Conservation (phyloP, 1,140 invertebrate genomes). For the Diorhabda sublineata region DNA sequence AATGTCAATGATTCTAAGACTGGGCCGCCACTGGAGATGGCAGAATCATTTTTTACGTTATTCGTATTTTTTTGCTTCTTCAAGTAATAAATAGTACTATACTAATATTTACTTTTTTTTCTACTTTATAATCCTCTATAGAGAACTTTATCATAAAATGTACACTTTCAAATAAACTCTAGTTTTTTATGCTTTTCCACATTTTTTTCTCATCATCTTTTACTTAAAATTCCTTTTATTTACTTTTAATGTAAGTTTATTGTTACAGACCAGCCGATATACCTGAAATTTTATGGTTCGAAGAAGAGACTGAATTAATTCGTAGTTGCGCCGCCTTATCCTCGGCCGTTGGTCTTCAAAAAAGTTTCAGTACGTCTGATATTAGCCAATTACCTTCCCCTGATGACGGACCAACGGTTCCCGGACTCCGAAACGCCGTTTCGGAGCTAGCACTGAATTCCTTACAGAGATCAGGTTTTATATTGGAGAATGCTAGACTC, state of each 20-base stretch:
- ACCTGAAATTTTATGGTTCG: conserved; percentile 64
- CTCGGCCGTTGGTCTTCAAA: conserved; percentile 71
- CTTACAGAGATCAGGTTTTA: conserved; percentile 55
- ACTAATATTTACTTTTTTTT: too few species aligned
- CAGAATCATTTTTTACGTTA: too few species aligned
- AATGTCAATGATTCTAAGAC: too few species aligned
- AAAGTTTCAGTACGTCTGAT: conserved; percentile 77
- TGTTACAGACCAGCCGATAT: conserved; percentile 55
- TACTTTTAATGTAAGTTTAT: background rate
- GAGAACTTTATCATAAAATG: background rate
- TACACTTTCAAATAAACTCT: background rate
- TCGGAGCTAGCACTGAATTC: conserved; percentile 65
- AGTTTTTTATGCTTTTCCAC: background rate
- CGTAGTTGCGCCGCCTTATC: conserved; percentile 72
- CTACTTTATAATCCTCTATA: too few species aligned
- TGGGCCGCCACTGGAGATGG: too few species aligned
- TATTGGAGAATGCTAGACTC: conserved; percentile 56
- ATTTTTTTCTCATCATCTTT: background rate
- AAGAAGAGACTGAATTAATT: conserved; percentile 73
- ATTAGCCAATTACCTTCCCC: conserved; percentile 57
- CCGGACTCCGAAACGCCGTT: conserved; percentile 53
- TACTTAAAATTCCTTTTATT: background rate
- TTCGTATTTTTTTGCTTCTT: too few species aligned
- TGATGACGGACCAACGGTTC: conserved; percentile 40
- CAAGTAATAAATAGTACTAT: too few species aligned